These are phyloP conservation scores for Acestrorhynchus altus DNA, from an alignment of 2,797 vertebrate genomes.

Conservation along the genomic window DNA sequence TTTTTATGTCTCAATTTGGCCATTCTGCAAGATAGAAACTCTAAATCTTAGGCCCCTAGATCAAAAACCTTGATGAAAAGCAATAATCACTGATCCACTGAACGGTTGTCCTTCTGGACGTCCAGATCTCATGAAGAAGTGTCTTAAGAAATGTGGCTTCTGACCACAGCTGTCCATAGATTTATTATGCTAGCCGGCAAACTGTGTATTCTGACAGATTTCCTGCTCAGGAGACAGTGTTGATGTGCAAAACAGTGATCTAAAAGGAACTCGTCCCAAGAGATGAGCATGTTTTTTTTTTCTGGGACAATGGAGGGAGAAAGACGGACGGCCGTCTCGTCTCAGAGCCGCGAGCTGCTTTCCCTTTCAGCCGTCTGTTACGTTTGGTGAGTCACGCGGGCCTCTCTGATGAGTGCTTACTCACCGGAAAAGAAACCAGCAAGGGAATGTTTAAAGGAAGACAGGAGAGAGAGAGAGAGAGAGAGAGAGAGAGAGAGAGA, in stretches of 20 bases:
- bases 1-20: no score
- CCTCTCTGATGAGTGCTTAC: conserved; percentile 9
- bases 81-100: no score
- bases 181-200: neutral
- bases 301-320: neutral
- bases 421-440: neutral
- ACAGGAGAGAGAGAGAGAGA: neutral
- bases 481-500: neutral
- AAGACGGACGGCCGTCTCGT: neutral
- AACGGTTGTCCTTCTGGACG: no score
- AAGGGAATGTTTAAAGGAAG: neutral
- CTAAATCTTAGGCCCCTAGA: no score
- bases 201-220: neutral
- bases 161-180: neutral
- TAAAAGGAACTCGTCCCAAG: neutral
- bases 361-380: neutral
- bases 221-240: neutral
- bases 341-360: neutral
- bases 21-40: no score
- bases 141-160: neutral
- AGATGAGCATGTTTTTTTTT: neutral
- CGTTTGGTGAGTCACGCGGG: neutral
- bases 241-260: neutral
- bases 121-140: no score
- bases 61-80: no score